These are phyloP conservation scores for Bergia sp. DNA, from an alignment of 92 coral and sea anemone genomes.

Conservation along the genomic window DNA sequence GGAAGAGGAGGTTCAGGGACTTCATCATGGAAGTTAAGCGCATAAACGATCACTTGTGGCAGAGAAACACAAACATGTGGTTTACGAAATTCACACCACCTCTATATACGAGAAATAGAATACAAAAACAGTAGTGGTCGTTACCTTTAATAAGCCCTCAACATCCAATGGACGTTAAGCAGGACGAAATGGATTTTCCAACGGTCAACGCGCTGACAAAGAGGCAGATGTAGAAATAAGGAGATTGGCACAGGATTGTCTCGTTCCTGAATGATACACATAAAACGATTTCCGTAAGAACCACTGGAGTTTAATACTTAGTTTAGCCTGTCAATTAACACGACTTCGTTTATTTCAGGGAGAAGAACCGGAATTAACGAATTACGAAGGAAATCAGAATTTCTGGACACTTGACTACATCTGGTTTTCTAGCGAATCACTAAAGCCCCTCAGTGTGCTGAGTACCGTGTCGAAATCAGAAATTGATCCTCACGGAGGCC, in stretches of 20 bases:
- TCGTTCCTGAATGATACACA: not conserved
- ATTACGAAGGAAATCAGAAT: constrained; percentile 56
- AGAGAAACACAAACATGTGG: too few relatives aligned
- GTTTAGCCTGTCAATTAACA: not conserved
- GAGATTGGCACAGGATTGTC: not conserved
- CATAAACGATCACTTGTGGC: too few relatives aligned
- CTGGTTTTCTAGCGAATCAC: constrained; percentile 71
- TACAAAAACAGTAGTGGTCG: too few relatives aligned
- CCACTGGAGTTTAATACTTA: not conserved
- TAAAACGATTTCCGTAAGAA: not conserved
- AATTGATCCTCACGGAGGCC: constrained; percentile 51
- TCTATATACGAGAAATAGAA: too few relatives aligned
- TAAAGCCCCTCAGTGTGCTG: constrained; percentile 64
- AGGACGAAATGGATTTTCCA: too few relatives aligned
- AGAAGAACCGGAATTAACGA: constrained; percentile 71
- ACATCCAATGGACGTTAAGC: too few relatives aligned
- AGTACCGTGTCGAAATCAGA: constrained; percentile 58
- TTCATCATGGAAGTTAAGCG: not conserved
- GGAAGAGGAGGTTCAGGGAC: not conserved
- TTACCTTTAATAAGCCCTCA: too few relatives aligned
- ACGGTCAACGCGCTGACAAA: not conserved
- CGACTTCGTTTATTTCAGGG: constrained; percentile 55
- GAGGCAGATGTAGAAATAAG: not conserved
- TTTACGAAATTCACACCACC: too few relatives aligned
- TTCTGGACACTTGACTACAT: constrained; percentile 81